A percentile compares a stretch with the other conserved stretches of the same genome.
Evolutionary conservation across 2,113 vertebrate genomes (phyloP).

Genomic region (Tringa solitaria): DNA sequence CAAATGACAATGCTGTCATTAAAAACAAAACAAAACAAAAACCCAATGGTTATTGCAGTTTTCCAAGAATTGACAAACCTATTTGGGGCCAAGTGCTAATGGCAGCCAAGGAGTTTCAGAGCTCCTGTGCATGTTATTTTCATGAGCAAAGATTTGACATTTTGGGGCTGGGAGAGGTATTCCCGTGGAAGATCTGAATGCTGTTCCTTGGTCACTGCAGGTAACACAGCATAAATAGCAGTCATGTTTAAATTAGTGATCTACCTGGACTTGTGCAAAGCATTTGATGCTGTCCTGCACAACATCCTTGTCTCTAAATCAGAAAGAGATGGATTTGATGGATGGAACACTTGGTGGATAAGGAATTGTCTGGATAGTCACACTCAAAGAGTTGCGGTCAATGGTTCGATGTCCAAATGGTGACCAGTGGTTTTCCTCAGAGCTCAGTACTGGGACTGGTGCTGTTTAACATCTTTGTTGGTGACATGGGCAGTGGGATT

Average conservation of each 20-base stretch:
- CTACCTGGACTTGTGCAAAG: not conserved
- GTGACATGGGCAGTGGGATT: not conserved
- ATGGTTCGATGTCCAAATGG: not conserved
- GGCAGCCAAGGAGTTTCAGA: not conserved
- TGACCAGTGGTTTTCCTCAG: not conserved
- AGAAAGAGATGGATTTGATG: not conserved
- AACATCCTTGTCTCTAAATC: not conserved
- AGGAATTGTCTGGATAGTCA: not conserved
- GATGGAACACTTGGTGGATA: not conserved
- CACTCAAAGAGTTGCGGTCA: not conserved
- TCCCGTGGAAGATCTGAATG: not conserved
- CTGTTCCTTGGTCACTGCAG: not conserved
- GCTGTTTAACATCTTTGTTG: not conserved
- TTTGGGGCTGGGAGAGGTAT: not conserved
- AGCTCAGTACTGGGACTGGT: not conserved
- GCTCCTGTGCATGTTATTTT: not conserved
- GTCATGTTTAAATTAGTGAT: not conserved
- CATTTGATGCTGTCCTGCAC: not conserved
- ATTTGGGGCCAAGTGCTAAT: not conserved
- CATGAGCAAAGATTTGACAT: not conserved
- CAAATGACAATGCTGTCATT: not conserved
- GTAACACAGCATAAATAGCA: not conserved
- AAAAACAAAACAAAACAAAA: not conserved
- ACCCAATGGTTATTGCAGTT: not conserved
- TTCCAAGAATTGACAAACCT: not conserved